Evolutionary conservation across 2,888 invertebrate genomes (phyloP).

Genomic region (Papilio protenor): DNA sequence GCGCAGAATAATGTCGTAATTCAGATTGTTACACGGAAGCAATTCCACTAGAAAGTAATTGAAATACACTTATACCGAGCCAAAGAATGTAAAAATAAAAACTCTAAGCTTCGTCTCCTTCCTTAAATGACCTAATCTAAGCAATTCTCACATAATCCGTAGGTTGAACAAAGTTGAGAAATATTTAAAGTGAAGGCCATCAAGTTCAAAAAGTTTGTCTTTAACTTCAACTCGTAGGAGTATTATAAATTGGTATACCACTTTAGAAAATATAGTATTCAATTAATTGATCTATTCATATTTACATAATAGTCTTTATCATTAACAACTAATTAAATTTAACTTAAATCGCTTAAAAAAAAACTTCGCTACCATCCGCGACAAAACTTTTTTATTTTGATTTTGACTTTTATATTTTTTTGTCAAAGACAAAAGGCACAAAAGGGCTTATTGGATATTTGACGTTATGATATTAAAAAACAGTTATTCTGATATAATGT

Average conservation of each 20-base stretch:
- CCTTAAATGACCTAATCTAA: constrained; percentile 68
- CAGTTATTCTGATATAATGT: background rate
- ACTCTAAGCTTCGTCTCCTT: constrained; percentile 66
- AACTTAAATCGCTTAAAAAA: background rate
- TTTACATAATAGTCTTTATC: background rate
- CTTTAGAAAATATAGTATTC: background rate
- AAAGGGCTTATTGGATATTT: background rate
- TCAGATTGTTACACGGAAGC: constrained; percentile 40
- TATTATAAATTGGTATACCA: constrained; percentile 46
- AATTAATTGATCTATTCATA: constrained; percentile 22
- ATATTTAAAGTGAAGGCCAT: constrained; percentile 78
- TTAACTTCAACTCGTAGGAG: constrained; percentile 61
- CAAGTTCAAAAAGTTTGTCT: constrained; percentile 61
- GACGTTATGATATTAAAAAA: background rate
- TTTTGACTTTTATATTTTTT: constrained; percentile 1
- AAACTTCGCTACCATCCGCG: constrained; percentile 5
- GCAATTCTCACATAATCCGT: constrained; percentile 61
- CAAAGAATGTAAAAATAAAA: constrained; percentile 48
- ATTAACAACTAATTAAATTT: constrained; percentile 22
- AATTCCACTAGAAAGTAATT: constrained; percentile 33
- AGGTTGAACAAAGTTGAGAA: constrained; percentile 73
- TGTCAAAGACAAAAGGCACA: constrained; percentile 3
- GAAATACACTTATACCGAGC: constrained; percentile 39
- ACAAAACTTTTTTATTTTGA: constrained; percentile 5
- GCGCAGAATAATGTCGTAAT: constrained; percentile 40